Conservation (phyloP, 2,888 invertebrate species). For the Noctua comes region DNA sequence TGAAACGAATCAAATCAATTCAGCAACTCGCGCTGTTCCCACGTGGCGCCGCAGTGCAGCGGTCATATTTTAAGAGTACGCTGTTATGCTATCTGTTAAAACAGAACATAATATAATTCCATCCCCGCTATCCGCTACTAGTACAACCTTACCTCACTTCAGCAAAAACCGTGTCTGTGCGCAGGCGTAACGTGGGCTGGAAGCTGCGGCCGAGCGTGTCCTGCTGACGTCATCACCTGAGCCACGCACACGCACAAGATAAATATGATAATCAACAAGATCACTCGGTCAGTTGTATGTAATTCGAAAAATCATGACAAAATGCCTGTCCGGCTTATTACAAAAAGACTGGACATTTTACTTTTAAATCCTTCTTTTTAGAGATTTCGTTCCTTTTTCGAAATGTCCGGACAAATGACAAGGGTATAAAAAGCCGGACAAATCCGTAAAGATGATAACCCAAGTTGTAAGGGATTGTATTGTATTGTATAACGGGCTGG, state of each 20-base stretch:
- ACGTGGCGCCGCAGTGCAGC: not conserved
- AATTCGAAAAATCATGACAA: not conserved
- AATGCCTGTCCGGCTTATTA: not conserved
- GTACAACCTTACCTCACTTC: slow-evolving; percentile 11
- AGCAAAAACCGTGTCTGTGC: slow-evolving; percentile 62
- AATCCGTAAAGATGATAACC: not conserved
- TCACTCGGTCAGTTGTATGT: slow-evolving; percentile 9
- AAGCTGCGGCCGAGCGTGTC: slow-evolving; percentile 69
- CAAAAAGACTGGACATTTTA: not conserved
- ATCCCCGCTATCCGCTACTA: slow-evolving; percentile 36
- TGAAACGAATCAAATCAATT: not conserved
- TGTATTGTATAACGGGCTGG: not conserved
- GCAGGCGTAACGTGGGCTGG: slow-evolving; percentile 76
- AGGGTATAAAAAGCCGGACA: not conserved
- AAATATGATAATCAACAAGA: slow-evolving; percentile 25
- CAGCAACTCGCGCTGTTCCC: not conserved
- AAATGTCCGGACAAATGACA: not conserved
- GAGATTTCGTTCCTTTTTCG: not conserved
- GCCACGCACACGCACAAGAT: slow-evolving; percentile 1
- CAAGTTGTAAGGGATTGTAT: too few species aligned
- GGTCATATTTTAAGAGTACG: not conserved
- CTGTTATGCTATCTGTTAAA: not conserved
- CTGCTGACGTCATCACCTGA: slow-evolving; percentile 69
- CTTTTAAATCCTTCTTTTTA: not conserved
- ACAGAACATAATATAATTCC: not conserved